Evolutionary conservation across 1,140 invertebrate genomes (phyloP).

Genomic region (Drosophila subobscura): DNA sequence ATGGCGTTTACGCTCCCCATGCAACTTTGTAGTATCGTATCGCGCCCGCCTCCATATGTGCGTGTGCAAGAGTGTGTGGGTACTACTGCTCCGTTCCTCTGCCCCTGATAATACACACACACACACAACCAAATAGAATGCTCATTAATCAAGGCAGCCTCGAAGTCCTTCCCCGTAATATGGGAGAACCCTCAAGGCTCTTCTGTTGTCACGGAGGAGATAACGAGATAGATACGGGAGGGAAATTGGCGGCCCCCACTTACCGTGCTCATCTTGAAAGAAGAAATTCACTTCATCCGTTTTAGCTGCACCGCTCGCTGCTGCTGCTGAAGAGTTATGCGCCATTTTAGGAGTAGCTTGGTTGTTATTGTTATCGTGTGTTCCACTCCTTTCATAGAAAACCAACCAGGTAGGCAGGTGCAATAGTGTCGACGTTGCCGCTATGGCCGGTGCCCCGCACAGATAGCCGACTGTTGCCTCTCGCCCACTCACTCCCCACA

Average conservation of each 20-base stretch:
- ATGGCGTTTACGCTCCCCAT: slow-evolving; percentile 74
- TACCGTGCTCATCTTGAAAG: slow-evolving; percentile 78
- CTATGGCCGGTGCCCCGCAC: slow-evolving; percentile 33
- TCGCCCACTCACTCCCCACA: slow-evolving; percentile 22
- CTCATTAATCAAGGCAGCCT: slow-evolving; percentile 6
- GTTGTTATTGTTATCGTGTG: slow-evolving; percentile 23
- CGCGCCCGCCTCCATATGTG: slow-evolving; percentile 30
- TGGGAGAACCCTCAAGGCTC: no score
- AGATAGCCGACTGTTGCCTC: slow-evolving; percentile 1
- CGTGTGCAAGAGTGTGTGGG: slow-evolving; percentile 10
- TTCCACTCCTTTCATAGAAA: no score
- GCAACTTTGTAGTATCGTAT: slow-evolving; percentile 69
- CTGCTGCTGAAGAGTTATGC: slow-evolving; percentile 60
- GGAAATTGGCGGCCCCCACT: slow-evolving; percentile 38
- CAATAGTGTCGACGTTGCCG: slow-evolving; percentile 9
- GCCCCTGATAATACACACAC: slow-evolving; percentile 10
- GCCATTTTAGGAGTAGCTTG: slow-evolving; percentile 64
- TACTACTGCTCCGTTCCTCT: not conserved
- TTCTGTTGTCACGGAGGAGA: no score
- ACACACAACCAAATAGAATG: slow-evolving; percentile 2
- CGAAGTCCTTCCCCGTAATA: not conserved
- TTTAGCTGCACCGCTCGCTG: slow-evolving; percentile 54
- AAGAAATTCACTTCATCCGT: slow-evolving; percentile 78
- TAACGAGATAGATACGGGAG: not conserved
- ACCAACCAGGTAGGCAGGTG: slow-evolving; percentile 31